Evolutionary conservation across 2,888 invertebrate species (phyloP).

Genomic region (Diachrysia chrysitis): DNA sequence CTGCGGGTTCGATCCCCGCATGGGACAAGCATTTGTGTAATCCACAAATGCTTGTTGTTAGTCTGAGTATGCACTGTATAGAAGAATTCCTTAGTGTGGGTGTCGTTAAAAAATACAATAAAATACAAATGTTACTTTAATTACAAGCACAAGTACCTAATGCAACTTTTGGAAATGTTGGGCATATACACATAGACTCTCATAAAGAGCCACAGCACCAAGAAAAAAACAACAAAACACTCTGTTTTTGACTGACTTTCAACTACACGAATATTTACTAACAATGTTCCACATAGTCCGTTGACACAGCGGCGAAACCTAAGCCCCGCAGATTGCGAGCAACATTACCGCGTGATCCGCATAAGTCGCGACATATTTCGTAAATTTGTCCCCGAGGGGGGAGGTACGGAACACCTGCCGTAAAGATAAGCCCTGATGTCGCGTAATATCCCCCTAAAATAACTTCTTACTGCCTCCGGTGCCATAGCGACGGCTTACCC

Average conservation of each 20-base stretch:
- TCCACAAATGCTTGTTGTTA: no score
- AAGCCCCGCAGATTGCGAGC: slow-evolving; percentile 60
- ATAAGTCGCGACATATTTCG: slow-evolving; percentile 86
- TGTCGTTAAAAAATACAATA: no score
- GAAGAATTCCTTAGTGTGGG: no score
- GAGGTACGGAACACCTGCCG: slow-evolving; percentile 86
- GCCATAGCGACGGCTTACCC: slow-evolving; percentile 81
- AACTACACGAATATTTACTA: slow-evolving; percentile 7
- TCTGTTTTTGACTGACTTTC: background rate
- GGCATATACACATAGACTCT: no score
- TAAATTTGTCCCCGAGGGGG: slow-evolving; percentile 82
- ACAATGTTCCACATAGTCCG: slow-evolving; percentile 40
- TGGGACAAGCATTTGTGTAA: no score
- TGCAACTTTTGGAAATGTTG: no score
- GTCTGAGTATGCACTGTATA: no score
- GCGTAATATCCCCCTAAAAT: slow-evolving; percentile 88
- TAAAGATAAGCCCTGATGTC: slow-evolving; percentile 88
- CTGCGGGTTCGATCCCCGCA: no score
- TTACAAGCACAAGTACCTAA: no score
- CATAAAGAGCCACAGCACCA: background rate
- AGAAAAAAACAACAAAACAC: background rate
- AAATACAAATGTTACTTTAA: no score
- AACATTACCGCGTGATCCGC: slow-evolving; percentile 79
- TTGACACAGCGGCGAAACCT: slow-evolving; percentile 45
- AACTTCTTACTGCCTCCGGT: slow-evolving; percentile 88